phyloP scores from a whole-genome alignment of 2,888 invertebrate genomes.

The Lottia scabra region DNA sequence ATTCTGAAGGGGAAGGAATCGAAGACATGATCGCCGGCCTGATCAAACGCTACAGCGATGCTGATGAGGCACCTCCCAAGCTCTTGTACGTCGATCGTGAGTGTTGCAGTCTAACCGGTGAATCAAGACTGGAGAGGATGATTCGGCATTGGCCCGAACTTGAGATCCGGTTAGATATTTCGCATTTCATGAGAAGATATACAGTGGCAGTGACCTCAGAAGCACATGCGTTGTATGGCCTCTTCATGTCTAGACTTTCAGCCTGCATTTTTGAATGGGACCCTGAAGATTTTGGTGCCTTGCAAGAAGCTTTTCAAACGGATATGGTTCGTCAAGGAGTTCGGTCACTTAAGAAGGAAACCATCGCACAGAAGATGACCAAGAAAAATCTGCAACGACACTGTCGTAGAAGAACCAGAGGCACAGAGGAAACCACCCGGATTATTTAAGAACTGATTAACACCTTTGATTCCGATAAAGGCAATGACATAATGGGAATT shows the following conservation, averaged over 20 bases:
- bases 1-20: slow-evolving; percentile 34
- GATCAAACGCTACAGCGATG: slow-evolving; percentile 28
- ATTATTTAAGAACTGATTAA: slow-evolving; percentile 25
- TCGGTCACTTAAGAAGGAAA: slow-evolving; percentile 20
- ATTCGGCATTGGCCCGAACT: slow-evolving; percentile 19
- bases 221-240: slow-evolving; percentile 36
- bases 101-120: slow-evolving; percentile 31
- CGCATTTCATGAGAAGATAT: slow-evolving; percentile 42
- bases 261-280: slow-evolving; percentile 39
- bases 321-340: slow-evolving; percentile 27
- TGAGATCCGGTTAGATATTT: slow-evolving; percentile 34
- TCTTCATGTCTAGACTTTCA: slow-evolving; percentile 35
- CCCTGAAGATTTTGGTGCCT: slow-evolving; percentile 28
- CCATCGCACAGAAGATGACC: slow-evolving; percentile 26
- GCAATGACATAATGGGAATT: slow-evolving; percentile 1
- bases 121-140: neutral
- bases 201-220: slow-evolving; percentile 31
- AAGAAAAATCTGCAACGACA: slow-evolving; percentile 32
- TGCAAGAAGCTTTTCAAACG: slow-evolving; percentile 36
- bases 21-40: slow-evolving; percentile 34
- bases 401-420: slow-evolving; percentile 36
- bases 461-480: slow-evolving; percentile 12
- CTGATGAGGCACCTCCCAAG: slow-evolving; percentile 27
- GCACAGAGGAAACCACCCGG: slow-evolving; percentile 20
- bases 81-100: slow-evolving; percentile 40